phyloP scores from a whole-genome alignment of 2,888 invertebrate species.

The Lasioglossum villosulum region DNA sequence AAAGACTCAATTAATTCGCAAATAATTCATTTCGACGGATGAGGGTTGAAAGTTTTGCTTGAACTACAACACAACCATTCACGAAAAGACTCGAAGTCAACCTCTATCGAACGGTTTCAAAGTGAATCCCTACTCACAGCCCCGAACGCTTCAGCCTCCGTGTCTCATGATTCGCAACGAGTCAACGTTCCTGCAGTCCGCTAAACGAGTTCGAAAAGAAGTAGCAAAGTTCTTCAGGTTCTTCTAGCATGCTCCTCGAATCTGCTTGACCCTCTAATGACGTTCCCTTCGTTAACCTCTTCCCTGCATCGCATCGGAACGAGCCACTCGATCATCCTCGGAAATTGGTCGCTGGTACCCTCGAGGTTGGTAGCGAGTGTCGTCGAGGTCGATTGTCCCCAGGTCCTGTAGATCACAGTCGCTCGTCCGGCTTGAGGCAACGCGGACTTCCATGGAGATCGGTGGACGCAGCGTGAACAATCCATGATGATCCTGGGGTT shows the following conservation, averaged over 20 bases:
- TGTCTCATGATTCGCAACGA: slow-evolving; percentile 2
- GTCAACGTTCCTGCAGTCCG: slow-evolving; percentile 6
- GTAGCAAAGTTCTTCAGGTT: background rate
- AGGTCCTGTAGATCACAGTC: background rate
- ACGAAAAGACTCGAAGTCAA: background rate
- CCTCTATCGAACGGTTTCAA: background rate
- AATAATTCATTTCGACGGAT: background rate
- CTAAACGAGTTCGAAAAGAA: background rate
- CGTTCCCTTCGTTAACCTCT: background rate
- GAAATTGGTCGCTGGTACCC: background rate
- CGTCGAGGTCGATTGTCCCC: background rate
- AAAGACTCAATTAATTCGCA: too few relatives aligned
- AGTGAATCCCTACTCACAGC: background rate
- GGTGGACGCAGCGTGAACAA: background rate
- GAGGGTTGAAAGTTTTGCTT: background rate
- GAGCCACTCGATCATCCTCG: background rate
- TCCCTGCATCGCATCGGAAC: background rate
- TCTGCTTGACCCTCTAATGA: background rate
- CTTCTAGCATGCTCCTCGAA: slow-evolving; percentile 6
- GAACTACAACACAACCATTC: background rate
- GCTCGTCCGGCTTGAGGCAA: background rate
- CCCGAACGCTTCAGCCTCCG: background rate
- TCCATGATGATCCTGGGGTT: background rate
- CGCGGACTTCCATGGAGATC: background rate
- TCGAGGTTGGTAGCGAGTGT: background rate